phyloP scores from a whole-genome alignment of 1,140 invertebrate species.

The Paraescarpia echinospica region DNA sequence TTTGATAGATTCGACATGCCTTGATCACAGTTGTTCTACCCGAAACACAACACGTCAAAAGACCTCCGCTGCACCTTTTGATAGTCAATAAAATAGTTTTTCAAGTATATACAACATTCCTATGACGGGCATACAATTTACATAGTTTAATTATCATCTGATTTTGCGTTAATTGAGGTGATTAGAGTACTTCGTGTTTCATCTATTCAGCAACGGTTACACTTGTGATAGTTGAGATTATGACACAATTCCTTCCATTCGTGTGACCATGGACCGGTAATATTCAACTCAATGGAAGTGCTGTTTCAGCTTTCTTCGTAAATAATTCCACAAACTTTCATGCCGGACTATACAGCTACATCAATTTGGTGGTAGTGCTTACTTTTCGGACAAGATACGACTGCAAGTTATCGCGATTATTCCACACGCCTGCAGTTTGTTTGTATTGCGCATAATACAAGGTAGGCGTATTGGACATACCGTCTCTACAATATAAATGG shows the following conservation, averaged over 20 bases:
- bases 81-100: background rate
- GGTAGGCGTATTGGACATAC: too few species aligned
- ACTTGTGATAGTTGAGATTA: background rate
- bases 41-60: background rate
- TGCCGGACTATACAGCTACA: too few species aligned
- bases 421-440: too few species aligned
- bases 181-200: background rate
- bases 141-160: background rate
- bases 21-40: background rate
- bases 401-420: too few species aligned
- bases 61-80: background rate
- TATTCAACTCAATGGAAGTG: background rate
- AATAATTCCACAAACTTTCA: too few species aligned
- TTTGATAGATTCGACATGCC: too few species aligned
- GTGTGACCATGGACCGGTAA: background rate
- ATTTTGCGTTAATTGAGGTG: background rate
- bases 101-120: background rate
- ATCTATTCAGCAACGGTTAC: background rate
- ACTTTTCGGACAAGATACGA: too few species aligned
- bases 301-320: too few species aligned
- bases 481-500: too few species aligned
- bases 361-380: too few species aligned
- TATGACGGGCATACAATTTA: background rate
- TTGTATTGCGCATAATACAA: too few species aligned
- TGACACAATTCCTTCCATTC: background rate